A percentile compares a stretch with the other conserved stretches of the same genome.
Conservation (phyloP, 2,113 vertebrate genomes). For the Pipra filicauda region DNA sequence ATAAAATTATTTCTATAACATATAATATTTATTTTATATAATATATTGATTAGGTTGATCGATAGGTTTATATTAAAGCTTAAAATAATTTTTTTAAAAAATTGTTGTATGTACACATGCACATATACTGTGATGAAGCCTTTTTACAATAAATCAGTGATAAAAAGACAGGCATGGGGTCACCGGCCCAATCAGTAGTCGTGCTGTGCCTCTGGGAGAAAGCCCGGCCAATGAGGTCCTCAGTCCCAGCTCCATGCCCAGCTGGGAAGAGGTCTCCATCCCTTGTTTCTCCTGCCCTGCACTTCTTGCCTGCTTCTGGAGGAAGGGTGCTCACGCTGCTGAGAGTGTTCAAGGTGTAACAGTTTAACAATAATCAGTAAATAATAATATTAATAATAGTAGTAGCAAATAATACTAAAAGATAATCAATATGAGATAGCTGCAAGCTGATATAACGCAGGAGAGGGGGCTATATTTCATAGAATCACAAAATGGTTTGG, state of each 20-base stretch:
- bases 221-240: fast-evolving
- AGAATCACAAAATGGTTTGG: not conserved
- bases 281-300: no score
- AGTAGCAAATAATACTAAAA: not conserved
- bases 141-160: not conserved
- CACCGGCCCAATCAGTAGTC: fast-evolving
- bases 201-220: not conserved
- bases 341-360: not conserved
- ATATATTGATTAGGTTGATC: not conserved
- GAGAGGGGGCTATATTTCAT: not conserved
- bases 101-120: not conserved
- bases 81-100: not conserved
- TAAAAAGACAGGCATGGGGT: not conserved
- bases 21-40: no score
- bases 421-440: not conserved
- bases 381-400: not conserved
- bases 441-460: fast-evolving
- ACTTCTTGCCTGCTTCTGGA: not conserved
- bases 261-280: fast-evolving
- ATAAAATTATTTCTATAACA: not conserved
- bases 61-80: not conserved
- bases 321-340: not conserved
- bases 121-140: not conserved
- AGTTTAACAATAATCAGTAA: not conserved
- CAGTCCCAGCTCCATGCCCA: not conserved